These are phyloP conservation scores for Epistrophe eligans DNA, from an alignment of 2,888 invertebrate species.

Conservation along the genomic window DNA sequence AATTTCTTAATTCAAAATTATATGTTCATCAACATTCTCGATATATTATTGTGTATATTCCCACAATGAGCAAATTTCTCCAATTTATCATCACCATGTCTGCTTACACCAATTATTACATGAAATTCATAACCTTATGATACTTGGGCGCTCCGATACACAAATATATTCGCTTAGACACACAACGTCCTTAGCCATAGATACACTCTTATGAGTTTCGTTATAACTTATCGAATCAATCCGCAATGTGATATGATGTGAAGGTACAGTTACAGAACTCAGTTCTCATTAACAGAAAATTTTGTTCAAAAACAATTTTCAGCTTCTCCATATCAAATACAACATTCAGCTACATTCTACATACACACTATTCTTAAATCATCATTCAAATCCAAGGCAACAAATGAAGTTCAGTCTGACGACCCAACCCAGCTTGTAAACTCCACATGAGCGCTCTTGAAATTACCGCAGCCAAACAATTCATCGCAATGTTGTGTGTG, in stretches of 20 bases:
- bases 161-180: neutral
- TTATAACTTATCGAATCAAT: slow-evolving; percentile 6
- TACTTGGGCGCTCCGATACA: neutral
- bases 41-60: neutral
- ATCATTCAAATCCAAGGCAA: slow-evolving; percentile 25
- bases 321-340: neutral
- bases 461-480: slow-evolving; percentile 50
- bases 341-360: neutral
- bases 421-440: neutral
- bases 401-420: slow-evolving; percentile 28
- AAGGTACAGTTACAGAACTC: neutral
- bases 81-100: slow-evolving; percentile 13
- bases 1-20: neutral
- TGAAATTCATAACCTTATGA: slow-evolving; percentile 5
- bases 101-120: slow-evolving; percentile 2
- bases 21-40: neutral
- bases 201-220: slow-evolving; percentile 3
- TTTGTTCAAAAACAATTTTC: neutral
- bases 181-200: neutral
- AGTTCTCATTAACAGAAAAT: slow-evolving; percentile 21
- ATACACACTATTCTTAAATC: neutral
- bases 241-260: neutral
- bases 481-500: slow-evolving; percentile 25
- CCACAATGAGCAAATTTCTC: neutral
- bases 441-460: slow-evolving; percentile 31